Evolutionary conservation across 2,113 vertebrate species (phyloP).

Genomic region (Pedetes capensis): DNA sequence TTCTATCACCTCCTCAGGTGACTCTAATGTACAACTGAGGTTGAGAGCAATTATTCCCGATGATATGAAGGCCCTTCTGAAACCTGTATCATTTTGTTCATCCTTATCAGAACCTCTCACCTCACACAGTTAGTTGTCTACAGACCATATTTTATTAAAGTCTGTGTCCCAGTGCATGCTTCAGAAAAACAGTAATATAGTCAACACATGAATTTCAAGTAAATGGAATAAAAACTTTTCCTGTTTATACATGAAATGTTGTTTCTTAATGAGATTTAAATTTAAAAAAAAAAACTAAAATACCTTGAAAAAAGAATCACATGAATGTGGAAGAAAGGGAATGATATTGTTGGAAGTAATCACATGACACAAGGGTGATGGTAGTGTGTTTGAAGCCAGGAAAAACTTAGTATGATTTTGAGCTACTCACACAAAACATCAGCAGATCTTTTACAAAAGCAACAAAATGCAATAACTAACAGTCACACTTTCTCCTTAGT

Average conservation of each 20-base stretch:
- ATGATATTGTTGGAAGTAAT: neutral
- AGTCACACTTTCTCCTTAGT: neutral
- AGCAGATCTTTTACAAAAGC: constrained; percentile 41
- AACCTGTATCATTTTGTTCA: neutral
- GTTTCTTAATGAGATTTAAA: constrained; percentile 10
- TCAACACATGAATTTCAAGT: neutral
- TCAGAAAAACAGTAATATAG: neutral
- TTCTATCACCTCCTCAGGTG: neutral
- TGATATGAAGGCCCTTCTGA: neutral
- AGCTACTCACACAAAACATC: neutral
- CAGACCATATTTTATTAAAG: neutral
- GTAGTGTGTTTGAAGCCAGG: neutral
- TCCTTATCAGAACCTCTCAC: neutral
- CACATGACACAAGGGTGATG: neutral
- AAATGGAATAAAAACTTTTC: neutral
- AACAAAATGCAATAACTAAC: constrained; percentile 20
- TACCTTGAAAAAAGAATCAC: neutral
- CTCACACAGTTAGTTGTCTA: neutral
- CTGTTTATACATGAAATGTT: neutral
- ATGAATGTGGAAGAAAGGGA: neutral
- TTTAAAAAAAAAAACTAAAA: neutral
- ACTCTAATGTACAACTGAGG: neutral
- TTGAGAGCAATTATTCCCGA: neutral
- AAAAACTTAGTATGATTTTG: neutral
- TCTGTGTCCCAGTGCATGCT: neutral